These are phyloP conservation scores for Hylaea fasciaria DNA, from an alignment of 2,888 invertebrate species.

Conservation along the genomic window DNA sequence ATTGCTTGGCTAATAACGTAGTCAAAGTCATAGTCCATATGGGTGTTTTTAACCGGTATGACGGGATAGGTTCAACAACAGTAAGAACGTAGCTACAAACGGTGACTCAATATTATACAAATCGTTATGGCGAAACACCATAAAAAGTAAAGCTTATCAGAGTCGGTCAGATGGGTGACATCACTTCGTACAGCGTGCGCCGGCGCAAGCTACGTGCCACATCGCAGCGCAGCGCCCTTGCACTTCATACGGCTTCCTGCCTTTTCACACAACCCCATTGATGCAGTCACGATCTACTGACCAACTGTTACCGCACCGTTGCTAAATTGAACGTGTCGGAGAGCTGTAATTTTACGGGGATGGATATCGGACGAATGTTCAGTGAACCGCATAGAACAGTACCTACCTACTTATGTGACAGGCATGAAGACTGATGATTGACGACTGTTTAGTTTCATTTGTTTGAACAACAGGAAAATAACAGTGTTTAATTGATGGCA, in stretches of 20 bases:
- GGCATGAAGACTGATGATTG: not conserved
- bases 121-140: not conserved
- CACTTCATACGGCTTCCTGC: slow-evolving; percentile 69
- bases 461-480: too few species aligned
- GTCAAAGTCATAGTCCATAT: not conserved
- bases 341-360: slow-evolving; percentile 47
- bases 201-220: slow-evolving; percentile 11
- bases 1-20: not conserved
- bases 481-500: too few species aligned
- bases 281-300: slow-evolving; percentile 65
- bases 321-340: slow-evolving; percentile 49
- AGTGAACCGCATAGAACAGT: slow-evolving; percentile 14
- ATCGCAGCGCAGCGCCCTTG: slow-evolving; percentile 63
- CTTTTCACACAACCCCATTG: slow-evolving; percentile 69
- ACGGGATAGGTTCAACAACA: too few species aligned
- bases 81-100: not conserved
- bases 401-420: slow-evolving; percentile 6
- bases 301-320: slow-evolving; percentile 55
- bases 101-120: not conserved
- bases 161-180: slow-evolving; percentile 8
- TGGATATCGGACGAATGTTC: slow-evolving; percentile 29
- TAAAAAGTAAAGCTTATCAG: not conserved
- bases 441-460: too few species aligned
- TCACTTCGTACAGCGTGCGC: not conserved
- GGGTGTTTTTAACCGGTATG: not conserved